These are phyloP conservation scores for Protonibea diacanthus DNA, from an alignment of 2,797 vertebrate species.

Conservation along the genomic window DNA sequence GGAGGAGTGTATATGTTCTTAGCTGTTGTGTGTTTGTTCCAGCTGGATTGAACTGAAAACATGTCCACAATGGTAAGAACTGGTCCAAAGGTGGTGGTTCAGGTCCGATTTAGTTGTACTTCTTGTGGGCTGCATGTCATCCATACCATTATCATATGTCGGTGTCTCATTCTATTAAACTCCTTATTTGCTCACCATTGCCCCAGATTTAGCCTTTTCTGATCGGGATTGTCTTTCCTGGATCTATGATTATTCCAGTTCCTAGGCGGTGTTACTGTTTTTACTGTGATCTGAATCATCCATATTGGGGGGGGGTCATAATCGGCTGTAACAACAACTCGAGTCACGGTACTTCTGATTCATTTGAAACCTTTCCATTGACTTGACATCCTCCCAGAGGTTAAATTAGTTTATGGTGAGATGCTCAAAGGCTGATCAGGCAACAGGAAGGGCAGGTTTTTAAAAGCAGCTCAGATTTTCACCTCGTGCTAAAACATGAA, in stretches of 20 bases:
- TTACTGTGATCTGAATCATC: neutral
- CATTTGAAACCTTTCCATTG: no score
- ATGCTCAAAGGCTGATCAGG: no score
- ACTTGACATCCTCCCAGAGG: no score
- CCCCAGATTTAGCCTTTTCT: neutral
- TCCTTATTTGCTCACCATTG: no score
- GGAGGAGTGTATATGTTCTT: conserved; percentile 23
- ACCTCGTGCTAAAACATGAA: no score
- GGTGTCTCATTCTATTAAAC: neutral
- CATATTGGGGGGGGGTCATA: no score
- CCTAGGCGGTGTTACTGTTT: neutral
- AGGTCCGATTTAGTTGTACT: conserved; percentile 1
- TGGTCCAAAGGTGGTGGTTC: conserved; percentile 52
- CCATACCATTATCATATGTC: neutral
- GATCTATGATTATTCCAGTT: neutral
- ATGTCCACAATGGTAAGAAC: conserved; percentile 72
- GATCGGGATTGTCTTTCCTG: neutral
- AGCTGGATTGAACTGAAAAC: conserved; percentile 64
- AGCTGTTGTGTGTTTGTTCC: conserved; percentile 65
- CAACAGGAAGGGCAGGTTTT: no score
- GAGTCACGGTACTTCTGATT: no score
- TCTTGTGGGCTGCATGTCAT: conserved; percentile 24
- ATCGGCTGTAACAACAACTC: no score
- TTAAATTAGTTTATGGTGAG: no score
- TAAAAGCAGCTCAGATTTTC: no score